These are phyloP conservation scores for Wiebesia pumilae DNA, from an alignment of 1,140 invertebrate genomes.

Conservation along the genomic window DNA sequence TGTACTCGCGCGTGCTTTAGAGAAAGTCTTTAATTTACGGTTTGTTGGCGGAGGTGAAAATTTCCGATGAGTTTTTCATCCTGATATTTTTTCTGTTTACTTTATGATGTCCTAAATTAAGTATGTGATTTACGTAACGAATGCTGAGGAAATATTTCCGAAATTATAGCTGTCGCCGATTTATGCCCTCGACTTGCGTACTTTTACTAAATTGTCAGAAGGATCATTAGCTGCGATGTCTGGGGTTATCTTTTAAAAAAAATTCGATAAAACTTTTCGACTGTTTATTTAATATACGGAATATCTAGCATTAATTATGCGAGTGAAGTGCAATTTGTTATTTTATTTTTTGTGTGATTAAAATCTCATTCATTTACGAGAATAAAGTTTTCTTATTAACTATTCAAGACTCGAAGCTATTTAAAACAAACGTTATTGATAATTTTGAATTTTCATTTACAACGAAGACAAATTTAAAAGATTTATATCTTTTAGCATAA, in stretches of 20 bases:
- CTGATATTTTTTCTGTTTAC: background rate
- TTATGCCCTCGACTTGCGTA: background rate
- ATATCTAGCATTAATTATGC: background rate
- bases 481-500: no score
- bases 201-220: background rate
- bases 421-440: no score
- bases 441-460: no score
- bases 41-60: conserved; percentile 32
- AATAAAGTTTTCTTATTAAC: background rate
- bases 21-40: conserved; percentile 48
- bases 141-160: conserved; percentile 24
- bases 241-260: background rate
- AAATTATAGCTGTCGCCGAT: conserved; percentile 35
- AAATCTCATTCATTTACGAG: background rate
- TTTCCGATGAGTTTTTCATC: conserved; percentile 43
- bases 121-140: conserved; percentile 43
- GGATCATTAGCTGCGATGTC: background rate
- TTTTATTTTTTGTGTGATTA: background rate
- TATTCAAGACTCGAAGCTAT: no score
- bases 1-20: background rate
- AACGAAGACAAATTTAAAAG: no score
- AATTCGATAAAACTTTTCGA: background rate
- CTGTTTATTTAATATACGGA: background rate
- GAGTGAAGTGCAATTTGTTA: background rate
- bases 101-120: conserved; percentile 44